Conservation (phyloP, 2,113 vertebrate species). For the Coturnix japonica region DNA sequence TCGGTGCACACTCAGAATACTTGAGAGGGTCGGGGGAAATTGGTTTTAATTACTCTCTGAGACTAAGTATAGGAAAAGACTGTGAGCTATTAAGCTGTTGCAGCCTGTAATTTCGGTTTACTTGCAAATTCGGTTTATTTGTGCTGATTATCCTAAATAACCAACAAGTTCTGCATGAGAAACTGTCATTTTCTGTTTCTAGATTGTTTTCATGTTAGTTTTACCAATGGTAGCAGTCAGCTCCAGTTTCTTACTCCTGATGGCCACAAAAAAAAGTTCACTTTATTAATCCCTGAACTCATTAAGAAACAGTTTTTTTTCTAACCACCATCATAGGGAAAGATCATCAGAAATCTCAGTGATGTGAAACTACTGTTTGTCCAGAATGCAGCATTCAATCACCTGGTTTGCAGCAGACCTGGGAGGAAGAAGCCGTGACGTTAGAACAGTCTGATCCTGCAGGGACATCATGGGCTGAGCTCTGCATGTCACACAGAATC, state of each 20-base stretch:
- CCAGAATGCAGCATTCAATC: not conserved
- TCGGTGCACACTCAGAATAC: not conserved
- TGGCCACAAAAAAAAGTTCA: not conserved
- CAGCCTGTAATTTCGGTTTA: not conserved
- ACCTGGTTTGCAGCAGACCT: not conserved
- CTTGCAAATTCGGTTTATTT: not conserved
- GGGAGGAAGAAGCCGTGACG: not conserved
- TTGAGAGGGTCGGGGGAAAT: not conserved
- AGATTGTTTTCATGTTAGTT: not conserved
- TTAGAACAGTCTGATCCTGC: not conserved
- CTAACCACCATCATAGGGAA: not conserved
- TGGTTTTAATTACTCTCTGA: not conserved
- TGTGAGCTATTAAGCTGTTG: not conserved
- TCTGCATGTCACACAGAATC: too few relatives aligned
- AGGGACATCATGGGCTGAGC: fast-evolving
- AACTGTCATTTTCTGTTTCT: not conserved
- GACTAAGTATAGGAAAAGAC: not conserved
- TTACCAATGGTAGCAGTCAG: not conserved
- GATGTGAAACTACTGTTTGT: not conserved
- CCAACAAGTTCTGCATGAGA: fast-evolving
- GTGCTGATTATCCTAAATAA: not conserved
- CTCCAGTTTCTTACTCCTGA: not conserved
- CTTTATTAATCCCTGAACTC: not conserved
- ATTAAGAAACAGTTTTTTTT: not conserved
- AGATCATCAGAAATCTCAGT: not conserved